These are phyloP conservation scores for Mechanitis mazaeus DNA, from an alignment of 2,888 invertebrate species.

Conservation along the genomic window DNA sequence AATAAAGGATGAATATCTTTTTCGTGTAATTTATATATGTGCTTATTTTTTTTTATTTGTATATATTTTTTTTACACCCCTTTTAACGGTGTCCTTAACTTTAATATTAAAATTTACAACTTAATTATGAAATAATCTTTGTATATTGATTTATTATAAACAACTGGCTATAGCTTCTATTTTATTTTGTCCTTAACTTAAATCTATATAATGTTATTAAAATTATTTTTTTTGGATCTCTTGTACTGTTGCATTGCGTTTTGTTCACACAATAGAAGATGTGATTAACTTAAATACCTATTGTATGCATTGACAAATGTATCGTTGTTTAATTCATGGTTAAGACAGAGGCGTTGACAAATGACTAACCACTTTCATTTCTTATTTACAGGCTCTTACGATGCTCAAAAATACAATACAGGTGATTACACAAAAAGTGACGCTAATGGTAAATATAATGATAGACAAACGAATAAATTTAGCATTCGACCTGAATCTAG, in stretches of 20 bases:
- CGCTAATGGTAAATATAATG: constrained; percentile 45
- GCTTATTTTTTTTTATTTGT: too few relatives aligned
- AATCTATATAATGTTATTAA: too few relatives aligned
- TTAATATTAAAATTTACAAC: too few relatives aligned
- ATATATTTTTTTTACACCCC: too few relatives aligned
- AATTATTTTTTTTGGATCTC: not conserved
- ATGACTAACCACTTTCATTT: constrained; percentile 67
- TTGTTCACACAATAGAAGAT: constrained; percentile 1
- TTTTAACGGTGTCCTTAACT: too few relatives aligned
- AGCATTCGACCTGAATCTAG: constrained; percentile 44
- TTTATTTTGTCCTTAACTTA: too few relatives aligned
- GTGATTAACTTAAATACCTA: constrained; percentile 35
- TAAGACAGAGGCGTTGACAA: constrained; percentile 52
- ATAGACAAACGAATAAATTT: constrained; percentile 45
- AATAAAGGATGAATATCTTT: too few relatives aligned
- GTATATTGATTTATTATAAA: too few relatives aligned
- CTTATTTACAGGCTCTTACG: constrained; percentile 72
- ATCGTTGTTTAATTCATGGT: constrained; percentile 45
- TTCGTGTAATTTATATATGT: too few relatives aligned
- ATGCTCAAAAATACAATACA: constrained; percentile 63
- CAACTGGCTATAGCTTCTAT: too few relatives aligned
- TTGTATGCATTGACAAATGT: constrained; percentile 60
- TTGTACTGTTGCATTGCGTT: not conserved
- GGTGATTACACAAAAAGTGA: constrained; percentile 55
- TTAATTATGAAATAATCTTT: too few relatives aligned